Base-by-base conservation (phyloP, 2,888 invertebrate genomes). In the Teleogryllus oceanicus region DNA sequence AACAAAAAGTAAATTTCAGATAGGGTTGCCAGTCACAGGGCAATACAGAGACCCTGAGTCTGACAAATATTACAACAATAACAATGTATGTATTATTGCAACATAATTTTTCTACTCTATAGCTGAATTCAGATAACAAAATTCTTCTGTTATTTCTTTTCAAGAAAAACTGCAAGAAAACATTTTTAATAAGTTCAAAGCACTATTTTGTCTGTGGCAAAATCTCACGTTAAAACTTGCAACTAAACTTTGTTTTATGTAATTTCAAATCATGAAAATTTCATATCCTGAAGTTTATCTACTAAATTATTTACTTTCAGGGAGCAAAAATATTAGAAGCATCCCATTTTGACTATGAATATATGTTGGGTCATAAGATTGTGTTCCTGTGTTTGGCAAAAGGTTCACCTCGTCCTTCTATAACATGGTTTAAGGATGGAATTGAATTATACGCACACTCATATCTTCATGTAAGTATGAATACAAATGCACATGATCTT, bases 371-470 rank as follows among this genome's bases (percentile, higher is more conserved):
- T 0, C 96, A 97, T 87, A 97, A 97, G 88, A 96, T 97, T 82
- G 94, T 96, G 13, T 96, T 97, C 86, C 89, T 97, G 81, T 98
- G 97, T 87, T 94, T 95, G 77, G 97, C 97, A 0, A 92, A 93
- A 85, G 97, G 97, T 1, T 92, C 92, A 83, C 97, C 97, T 0
- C 89, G 96, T 76, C 97, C 97, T 0, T 94, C 95, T 83, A 96
- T 97, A 83, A 97, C 96, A 24, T 98, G 97, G 97, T 96, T 95
- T 87, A 98, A 97, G 87, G 97, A 97, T 86, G 97, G 96, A 50
- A 93, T 94, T 20, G 97, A 98, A 88, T 94, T 97, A 85, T 96
- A 95, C 85, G 92, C 94, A 50, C 96, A 96, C 89, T 91, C 93
- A 80, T 96, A 96, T 86, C 89, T 96, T 85, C 95, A 96, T 86